Evolutionary conservation across 2,113 vertebrate genomes (phyloP), one percentile per base, ranked within the genome.

Genomic region (Nerophis ophidion): DNA sequence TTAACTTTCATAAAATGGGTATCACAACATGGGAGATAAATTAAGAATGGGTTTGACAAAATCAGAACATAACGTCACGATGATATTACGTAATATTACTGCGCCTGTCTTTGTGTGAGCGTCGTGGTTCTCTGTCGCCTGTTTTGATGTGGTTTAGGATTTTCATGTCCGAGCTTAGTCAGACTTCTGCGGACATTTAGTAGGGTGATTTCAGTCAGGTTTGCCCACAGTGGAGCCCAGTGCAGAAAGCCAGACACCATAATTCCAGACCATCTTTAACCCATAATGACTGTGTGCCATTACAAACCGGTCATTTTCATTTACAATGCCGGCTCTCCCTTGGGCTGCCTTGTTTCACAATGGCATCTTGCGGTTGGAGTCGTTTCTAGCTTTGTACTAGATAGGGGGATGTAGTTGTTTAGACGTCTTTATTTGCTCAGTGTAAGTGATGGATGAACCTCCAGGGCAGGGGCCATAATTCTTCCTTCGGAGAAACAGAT

Each of bases 191-290:
- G 79, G 81, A 81, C 75, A 74, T 80, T 75, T 82, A 83, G 79
- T 60, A 67, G 81, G 75, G 75, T 86, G 86, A 89, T 83, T 82
- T 87, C 75, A 82, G 84, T 79, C 68, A 81, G 78, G 80, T 81
- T 85, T 87, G 71, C 73, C 86, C 82, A 60, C 75, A 79, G 83
- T 79, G 77, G 69, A 83, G 81, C 82, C 81, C 71, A 56, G 76
- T 84, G 80, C 79, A 87, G 83, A 89, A 80, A 80, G 82, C 81
- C 84, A 88, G 82, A 87, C 86, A 87, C 81, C 72, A 76, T 82
- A 83, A 88, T 86, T 79, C 80, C 84, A 83, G 81, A 78, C 80
- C 81, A 77, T 83, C 77, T 76, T 73, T 81, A 82, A 81, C 80
- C 86, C 71, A 77, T 82, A 85, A 88, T 88, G 75, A 85, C 77